phyloP scores from a whole-genome alignment of 2,888 invertebrate species.

The Tridacna gigas region DNA sequence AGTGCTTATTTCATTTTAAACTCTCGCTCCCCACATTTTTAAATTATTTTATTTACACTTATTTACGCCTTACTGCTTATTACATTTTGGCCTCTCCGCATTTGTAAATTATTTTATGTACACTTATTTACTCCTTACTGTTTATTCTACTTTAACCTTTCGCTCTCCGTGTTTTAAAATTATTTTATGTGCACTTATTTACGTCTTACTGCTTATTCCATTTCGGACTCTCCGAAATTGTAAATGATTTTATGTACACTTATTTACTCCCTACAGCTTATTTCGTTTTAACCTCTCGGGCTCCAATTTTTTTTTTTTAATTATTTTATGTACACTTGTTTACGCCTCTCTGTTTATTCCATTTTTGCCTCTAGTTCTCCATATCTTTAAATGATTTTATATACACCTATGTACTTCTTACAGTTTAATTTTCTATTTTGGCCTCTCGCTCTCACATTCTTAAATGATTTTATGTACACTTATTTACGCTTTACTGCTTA shows the following conservation, averaged over 20 bases:
- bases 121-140: background rate
- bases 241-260: background rate
- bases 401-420: background rate
- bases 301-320: too few relatives aligned
- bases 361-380: background rate
- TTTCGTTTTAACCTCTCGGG: too few relatives aligned
- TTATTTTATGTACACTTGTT: background rate
- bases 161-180: background rate
- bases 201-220: background rate
- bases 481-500: background rate
- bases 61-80: background rate
- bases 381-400: background rate
- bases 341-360: background rate
- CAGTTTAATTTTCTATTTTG: background rate
- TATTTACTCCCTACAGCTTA: background rate
- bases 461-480: background rate
- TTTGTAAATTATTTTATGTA: background rate
- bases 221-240: background rate
- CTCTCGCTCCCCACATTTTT: background rate
- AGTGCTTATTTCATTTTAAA: background rate
- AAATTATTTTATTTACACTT: background rate
- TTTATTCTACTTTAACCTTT: background rate
- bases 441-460: background rate
- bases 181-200: background rate
- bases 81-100: background rate